phyloP scores from a whole-genome alignment of 2,113 vertebrate genomes.

The Menura novaehollandiae region DNA sequence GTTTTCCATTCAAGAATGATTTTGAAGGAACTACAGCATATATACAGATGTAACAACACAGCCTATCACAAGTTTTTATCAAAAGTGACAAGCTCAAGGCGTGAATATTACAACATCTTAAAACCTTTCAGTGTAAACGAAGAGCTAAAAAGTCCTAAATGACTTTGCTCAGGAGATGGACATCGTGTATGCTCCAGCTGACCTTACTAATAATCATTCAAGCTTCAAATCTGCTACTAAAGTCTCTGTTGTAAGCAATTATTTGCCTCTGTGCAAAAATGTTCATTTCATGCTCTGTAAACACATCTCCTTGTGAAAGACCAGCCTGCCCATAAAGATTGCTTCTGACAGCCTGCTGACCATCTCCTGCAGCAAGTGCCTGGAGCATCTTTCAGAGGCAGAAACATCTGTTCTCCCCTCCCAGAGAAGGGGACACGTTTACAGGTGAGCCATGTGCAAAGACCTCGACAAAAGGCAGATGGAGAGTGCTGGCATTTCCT shows the following conservation, averaged over 20 bases:
- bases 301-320: constrained; percentile 71
- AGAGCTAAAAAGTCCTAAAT: not conserved
- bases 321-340: constrained; percentile 59
- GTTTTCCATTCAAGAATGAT: not conserved
- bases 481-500: not conserved
- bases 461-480: not conserved
- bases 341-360: constrained; percentile 56
- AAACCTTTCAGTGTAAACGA: not conserved
- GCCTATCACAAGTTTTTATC: not conserved
- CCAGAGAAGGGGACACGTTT: not conserved
- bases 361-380: constrained; percentile 45
- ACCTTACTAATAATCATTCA: constrained; percentile 64
- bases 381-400: not conserved
- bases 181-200: constrained; percentile 30
- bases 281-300: constrained; percentile 80
- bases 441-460: not conserved
- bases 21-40: not conserved
- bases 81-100: not conserved
- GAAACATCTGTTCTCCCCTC: constrained; percentile 3
- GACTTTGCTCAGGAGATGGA: constrained; percentile 29
- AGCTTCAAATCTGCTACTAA: constrained; percentile 60
- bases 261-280: constrained; percentile 71
- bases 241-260: constrained; percentile 65
- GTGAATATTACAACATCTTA: not conserved
- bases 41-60: not conserved